A percentile compares a stretch with the other conserved stretches of the same genome.
phyloP scores from a whole-genome alignment of 2,888 invertebrate genomes.

The Athalia rosae region DNA sequence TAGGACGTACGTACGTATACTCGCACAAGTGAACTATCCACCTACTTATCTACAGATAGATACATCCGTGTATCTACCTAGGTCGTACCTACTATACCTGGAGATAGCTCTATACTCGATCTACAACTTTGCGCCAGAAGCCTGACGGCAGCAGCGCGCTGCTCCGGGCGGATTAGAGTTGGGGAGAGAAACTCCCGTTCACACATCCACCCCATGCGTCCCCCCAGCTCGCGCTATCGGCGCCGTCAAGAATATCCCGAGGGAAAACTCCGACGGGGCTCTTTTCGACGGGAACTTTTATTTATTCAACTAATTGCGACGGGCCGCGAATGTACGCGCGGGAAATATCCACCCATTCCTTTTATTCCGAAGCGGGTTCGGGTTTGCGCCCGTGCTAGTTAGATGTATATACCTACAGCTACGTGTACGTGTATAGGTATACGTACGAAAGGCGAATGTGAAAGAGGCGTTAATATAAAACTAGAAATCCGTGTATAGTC shows the following conservation, averaged over 20 bases:
- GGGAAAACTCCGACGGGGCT: slow-evolving; percentile 46
- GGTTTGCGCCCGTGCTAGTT: neutral
- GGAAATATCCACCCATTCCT: slow-evolving; percentile 10
- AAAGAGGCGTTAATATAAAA: neutral
- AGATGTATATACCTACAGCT: neutral
- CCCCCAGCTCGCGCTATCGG: slow-evolving; percentile 19
- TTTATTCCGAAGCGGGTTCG: too few relatives aligned
- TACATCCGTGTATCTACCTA: neutral
- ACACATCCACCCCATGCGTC: slow-evolving; percentile 33
- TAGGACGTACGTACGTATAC: too few relatives aligned
- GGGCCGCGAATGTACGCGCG: slow-evolving; percentile 36
- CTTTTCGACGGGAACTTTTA: slow-evolving; percentile 58
- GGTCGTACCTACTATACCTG: too few relatives aligned
- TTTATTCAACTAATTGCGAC: slow-evolving; percentile 65
- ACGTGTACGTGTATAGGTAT: too few relatives aligned
- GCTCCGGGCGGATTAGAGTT: slow-evolving; percentile 38
- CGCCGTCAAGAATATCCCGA: slow-evolving; percentile 46
- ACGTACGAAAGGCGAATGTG: slow-evolving; percentile 2
- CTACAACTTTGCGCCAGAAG: slow-evolving; percentile 31
- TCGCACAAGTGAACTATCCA: too few relatives aligned
- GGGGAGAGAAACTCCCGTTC: slow-evolving; percentile 39
- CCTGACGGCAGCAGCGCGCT: slow-evolving; percentile 11
- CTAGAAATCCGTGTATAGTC: neutral
- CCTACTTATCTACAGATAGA: neutral
- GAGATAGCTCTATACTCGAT: slow-evolving; percentile 5